Evolutionary conservation across 2,888 invertebrate genomes (phyloP), one percentile per base, ranked within the genome.

Genomic region (Clivina fossor): DNA sequence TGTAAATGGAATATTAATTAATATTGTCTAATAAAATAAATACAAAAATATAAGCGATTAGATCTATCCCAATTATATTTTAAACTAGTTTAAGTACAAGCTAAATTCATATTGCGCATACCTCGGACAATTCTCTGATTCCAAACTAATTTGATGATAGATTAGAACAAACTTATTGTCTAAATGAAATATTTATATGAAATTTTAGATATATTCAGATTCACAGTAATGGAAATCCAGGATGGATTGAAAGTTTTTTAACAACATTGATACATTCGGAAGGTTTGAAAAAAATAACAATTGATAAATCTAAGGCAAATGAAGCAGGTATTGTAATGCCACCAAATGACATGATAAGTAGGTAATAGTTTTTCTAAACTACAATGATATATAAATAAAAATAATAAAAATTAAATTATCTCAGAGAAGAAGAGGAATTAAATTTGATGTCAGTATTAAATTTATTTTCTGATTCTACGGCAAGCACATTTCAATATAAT

Each of bases 201-300:
- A 24, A 7, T 61, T 66, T 8, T 57, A 69, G 78, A 62, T 66
- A 75, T 3, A 78, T 85, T 60, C 83, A 84, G 65, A 76, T 77
- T 22, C 78, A 77, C 57, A 83, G 84, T 64, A 74, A 74, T 18
- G 84, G 84, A 0, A 78, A 81, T 69, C 82, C 84, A 0, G 84
- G 85, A 1, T 85, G 84, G 84, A 80, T 85, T 51, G 81, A 84
- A 66, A 82, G 80, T 66, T 84, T 80, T 62, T 69, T 84, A 19
- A 74, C 81, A 33, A 82, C 80, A 43, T 70, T 84, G 4, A 67
- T 79, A 1, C 83, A 84, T 66, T 75, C 78, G 0, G 76, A 77
- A 9, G 28, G 2, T 20, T 18, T 49, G 38, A 19, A 20, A 16
- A 18, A 38, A 11, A 8, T 13, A 8, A 11, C 9, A 1, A 28